Percentiles rank a stretch among this genome's conserved stretches.
Evolutionary conservation across 2,797 vertebrate genomes (phyloP).

Genomic region (Ficedula albicollis): DNA sequence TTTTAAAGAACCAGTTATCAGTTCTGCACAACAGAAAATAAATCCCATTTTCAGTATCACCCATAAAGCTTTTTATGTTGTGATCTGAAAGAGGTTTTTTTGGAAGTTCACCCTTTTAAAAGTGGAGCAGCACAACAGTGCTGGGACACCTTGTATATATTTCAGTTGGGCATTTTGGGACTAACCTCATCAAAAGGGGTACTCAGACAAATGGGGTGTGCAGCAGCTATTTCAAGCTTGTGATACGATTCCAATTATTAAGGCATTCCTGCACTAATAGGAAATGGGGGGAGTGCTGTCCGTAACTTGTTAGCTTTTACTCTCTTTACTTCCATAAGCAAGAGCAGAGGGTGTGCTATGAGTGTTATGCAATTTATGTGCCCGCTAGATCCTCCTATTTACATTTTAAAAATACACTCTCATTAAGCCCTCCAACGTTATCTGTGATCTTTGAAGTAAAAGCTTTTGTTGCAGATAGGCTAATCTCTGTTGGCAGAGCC

Average conservation of each 20-base stretch:
- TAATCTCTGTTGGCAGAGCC: conserved; percentile 32
- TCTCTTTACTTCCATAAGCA: neutral
- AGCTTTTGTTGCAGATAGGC: conserved; percentile 29
- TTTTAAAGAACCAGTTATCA: conserved; percentile 48
- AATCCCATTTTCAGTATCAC: conserved; percentile 16
- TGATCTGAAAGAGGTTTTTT: neutral
- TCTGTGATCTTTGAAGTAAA: conserved; percentile 52
- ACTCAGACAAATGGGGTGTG: neutral
- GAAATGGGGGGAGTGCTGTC: fast-evolving
- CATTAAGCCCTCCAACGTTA: neutral
- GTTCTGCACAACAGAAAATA: neutral
- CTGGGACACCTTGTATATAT: neutral
- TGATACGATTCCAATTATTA: neutral
- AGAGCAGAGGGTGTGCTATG: neutral
- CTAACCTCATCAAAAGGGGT: neutral
- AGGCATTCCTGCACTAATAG: neutral
- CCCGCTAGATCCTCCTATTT: conserved; percentile 30
- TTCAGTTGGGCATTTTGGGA: neutral
- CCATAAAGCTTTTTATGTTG: conserved; percentile 15
- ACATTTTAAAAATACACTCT: neutral
- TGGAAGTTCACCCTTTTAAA: neutral
- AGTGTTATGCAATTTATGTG: conserved; percentile 27
- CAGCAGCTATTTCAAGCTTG: neutral
- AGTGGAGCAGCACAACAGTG: neutral
- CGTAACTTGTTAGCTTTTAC: neutral